Evolutionary conservation across 2,888 invertebrate genomes (phyloP), one percentile per base, ranked within the genome.

Genomic region (Lepidochrysops patricia): DNA sequence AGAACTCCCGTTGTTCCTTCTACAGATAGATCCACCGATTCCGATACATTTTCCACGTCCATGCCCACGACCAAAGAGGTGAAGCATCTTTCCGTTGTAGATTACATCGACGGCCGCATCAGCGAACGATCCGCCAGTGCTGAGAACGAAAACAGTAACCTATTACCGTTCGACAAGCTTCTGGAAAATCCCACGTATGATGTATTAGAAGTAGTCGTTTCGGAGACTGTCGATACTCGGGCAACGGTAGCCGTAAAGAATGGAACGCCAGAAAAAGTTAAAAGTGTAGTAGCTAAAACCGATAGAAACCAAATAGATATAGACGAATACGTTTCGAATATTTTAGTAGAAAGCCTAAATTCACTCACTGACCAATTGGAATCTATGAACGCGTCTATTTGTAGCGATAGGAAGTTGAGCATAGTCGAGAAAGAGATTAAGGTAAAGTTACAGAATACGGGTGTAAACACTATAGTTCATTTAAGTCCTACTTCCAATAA

Each of bases 401-500:
- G 80, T 1, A 74, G 72, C 57, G 83, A 82, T 60, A 74, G 82
- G 23, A 82, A 79, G 68, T 76, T 89, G 32, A 86, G 79, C 68
- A 82, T 90, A 1, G 79, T 89, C 26, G 89, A 89, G 66, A 89
- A 89, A 68, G 89, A 90, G 73, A 90, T 90, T 57, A 89, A 89
- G 70, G 87, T 90, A 2, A 87, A 84, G 61, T 66, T 90, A 59
- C 89, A 89, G 67, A 88, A 89, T 65, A 81, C 87, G 2, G 89
- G 84, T 25, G 85, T 89, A 1, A 88, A 88, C 60, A 88, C 88
- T 0, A 82, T 88, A 57, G 88, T 88, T n/a, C 89, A 89, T 66
- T 71, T 88, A 52, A 88, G 88, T 62, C 88, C 88, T 1, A 86
- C 86, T 13, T 87, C 89, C 23, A 89, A 88, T 67, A 81, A 89